Conservation (phyloP, 2,888 invertebrate species). For the Andricus curvator region DNA sequence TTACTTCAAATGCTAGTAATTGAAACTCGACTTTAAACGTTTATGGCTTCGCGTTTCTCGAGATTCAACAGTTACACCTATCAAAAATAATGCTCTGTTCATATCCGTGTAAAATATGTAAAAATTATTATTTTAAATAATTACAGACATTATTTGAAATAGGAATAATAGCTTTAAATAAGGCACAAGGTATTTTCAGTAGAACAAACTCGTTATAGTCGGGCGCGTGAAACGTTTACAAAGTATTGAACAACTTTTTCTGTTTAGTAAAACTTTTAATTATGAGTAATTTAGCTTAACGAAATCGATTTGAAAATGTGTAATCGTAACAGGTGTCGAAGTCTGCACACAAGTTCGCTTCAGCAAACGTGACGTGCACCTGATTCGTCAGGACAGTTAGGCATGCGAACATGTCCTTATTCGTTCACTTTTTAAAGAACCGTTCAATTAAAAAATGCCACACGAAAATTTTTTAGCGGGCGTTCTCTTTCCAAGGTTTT, state of each 20-base stretch:
- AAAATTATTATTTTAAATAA: background rate
- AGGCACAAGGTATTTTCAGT: background rate
- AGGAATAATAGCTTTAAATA: background rate
- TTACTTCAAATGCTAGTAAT: slow-evolving; percentile 30
- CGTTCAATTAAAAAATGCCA: background rate
- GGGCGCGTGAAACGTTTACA: background rate
- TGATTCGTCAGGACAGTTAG: slow-evolving; percentile 1
- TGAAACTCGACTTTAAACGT: slow-evolving; percentile 36
- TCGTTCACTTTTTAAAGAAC: background rate
- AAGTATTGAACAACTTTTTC: background rate
- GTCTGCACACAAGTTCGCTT: slow-evolving; percentile 1
- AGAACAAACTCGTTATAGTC: background rate
- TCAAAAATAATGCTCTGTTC: slow-evolving; percentile 15
- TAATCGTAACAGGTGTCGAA: background rate
- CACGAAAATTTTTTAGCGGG: background rate
- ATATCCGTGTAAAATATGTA: background rate
- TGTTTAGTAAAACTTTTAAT: background rate
- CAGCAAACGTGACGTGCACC: background rate
- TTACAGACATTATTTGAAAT: background rate
- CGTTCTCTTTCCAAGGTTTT: background rate
- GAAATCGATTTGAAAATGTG: background rate
- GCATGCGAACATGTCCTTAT: background rate
- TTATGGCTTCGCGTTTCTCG: slow-evolving; percentile 26
- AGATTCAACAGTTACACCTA: slow-evolving; percentile 27
- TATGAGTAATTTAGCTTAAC: background rate